Evolutionary conservation across 1,140 invertebrate species (phyloP).

Genomic region (Drosophila seguyi): DNA sequence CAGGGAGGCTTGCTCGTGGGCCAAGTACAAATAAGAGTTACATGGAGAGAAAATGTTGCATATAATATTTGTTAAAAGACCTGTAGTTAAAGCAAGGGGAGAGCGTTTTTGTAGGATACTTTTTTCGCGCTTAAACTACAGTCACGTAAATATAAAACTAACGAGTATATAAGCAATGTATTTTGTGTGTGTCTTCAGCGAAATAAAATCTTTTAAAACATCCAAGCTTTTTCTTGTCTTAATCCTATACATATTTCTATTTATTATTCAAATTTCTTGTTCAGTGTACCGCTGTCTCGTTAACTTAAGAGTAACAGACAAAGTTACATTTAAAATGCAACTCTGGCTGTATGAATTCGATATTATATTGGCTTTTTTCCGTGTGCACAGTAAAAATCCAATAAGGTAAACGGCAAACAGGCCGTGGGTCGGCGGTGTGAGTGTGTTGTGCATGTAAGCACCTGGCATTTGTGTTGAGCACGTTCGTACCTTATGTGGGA

Average conservation of each 20-base stretch:
- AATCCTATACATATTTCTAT: no score
- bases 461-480: slow-evolving; percentile 83
- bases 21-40: slow-evolving; percentile 48
- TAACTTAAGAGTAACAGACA: not conserved
- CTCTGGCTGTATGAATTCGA: not conserved
- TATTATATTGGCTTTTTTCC: slow-evolving; percentile 10
- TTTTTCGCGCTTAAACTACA: no score
- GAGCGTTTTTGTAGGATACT: no score
- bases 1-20: slow-evolving; percentile 28
- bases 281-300: not conserved
- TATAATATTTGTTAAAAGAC: no score
- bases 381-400: slow-evolving; percentile 70
- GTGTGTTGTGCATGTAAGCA: slow-evolving; percentile 56
- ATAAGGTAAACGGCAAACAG: slow-evolving; percentile 68
- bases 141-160: no score
- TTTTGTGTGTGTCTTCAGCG: no score
- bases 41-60: slow-evolving; percentile 8
- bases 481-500: slow-evolving; percentile 82
- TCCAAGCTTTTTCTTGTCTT: not conserved
- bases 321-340: not conserved
- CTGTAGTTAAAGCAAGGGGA: no score
- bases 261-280: no score
- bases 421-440: slow-evolving; percentile 8
- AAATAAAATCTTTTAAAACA: no score
- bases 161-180: no score